Evolutionary conservation across 2,888 invertebrate genomes (phyloP).

Genomic region (Alloplasta piceator): DNA sequence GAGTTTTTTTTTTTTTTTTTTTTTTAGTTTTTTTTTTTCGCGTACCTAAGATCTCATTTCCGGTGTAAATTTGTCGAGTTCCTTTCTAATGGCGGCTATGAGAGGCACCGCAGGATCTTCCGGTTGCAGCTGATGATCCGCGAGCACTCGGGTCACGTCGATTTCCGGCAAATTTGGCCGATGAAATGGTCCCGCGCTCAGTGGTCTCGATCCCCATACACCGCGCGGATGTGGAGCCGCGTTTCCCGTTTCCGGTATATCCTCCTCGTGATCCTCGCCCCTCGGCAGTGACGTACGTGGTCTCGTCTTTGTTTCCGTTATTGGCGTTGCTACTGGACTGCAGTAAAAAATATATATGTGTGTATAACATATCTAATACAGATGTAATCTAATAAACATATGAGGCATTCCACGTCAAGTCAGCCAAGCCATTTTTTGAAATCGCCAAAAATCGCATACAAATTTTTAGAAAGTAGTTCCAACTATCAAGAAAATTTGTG

Average conservation of each 20-base stretch:
- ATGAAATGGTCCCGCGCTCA: constrained; percentile 88
- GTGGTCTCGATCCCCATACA: constrained; percentile 84
- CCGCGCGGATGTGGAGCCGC: constrained; percentile 74
- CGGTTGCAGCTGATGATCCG: constrained; percentile 85
- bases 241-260: constrained; percentile 74
- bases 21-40: neutral
- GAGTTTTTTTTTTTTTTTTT: too few relatives aligned
- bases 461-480: too few relatives aligned
- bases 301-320: constrained; percentile 70
- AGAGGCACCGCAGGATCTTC: constrained; percentile 92
- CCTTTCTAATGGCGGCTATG: constrained; percentile 93
- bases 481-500: too few relatives aligned
- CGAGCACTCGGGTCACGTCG: constrained; percentile 85
- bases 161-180: constrained; percentile 84
- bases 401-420: too few relatives aligned
- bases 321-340: constrained; percentile 75
- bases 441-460: too few relatives aligned
- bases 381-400: too few relatives aligned
- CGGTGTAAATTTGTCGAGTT: constrained; percentile 82
- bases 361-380: too few relatives aligned
- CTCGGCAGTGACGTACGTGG: constrained; percentile 74
- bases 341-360: constrained; percentile 7
- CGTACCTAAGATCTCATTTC: constrained; percentile 56
- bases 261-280: constrained; percentile 67
- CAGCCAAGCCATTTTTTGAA: too few relatives aligned